Evolutionary conservation across 2,113 vertebrate species (phyloP).

Genomic region (Eurypyga helias): DNA sequence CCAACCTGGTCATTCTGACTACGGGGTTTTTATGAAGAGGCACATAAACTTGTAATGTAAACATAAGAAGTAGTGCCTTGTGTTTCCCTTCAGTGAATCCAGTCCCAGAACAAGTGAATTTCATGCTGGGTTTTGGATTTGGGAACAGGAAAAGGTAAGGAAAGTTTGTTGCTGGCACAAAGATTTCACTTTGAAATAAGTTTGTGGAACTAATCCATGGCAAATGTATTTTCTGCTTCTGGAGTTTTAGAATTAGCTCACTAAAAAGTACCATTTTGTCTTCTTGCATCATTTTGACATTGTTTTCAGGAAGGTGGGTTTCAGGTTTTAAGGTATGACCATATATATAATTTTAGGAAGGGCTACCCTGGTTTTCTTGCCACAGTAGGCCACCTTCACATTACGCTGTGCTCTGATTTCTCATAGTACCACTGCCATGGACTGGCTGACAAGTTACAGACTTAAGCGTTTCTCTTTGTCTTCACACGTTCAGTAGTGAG

Average conservation of each 20-base stretch:
- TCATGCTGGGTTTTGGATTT: slow-evolving; percentile 7
- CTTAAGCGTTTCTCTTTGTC: not conserved
- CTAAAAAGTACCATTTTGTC: not conserved
- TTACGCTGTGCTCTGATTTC: not conserved
- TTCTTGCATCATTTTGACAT: not conserved
- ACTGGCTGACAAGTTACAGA: not conserved
- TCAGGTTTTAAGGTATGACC: not conserved
- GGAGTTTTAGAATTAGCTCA: not conserved
- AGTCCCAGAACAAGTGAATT: slow-evolving; percentile 44
- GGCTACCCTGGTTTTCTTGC: not conserved
- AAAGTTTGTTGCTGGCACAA: slow-evolving; percentile 2
- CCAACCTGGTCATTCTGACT: slow-evolving; percentile 43
- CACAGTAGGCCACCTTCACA: not conserved
- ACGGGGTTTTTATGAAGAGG: slow-evolving; percentile 59
- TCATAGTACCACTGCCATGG: not conserved
- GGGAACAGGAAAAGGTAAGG: not conserved
- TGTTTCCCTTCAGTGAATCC: slow-evolving; percentile 54
- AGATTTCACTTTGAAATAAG: slow-evolving; percentile 12
- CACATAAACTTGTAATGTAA: slow-evolving; percentile 56
- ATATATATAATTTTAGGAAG: not conserved
- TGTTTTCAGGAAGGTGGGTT: not conserved
- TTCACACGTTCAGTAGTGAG: not conserved
- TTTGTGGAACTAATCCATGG: slow-evolving; percentile 21
- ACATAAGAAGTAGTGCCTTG: slow-evolving; percentile 36
- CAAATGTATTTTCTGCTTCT: slow-evolving; percentile 40